Base-by-base conservation (phyloP, 2,113 vertebrate species). In the Calypte anna region DNA sequence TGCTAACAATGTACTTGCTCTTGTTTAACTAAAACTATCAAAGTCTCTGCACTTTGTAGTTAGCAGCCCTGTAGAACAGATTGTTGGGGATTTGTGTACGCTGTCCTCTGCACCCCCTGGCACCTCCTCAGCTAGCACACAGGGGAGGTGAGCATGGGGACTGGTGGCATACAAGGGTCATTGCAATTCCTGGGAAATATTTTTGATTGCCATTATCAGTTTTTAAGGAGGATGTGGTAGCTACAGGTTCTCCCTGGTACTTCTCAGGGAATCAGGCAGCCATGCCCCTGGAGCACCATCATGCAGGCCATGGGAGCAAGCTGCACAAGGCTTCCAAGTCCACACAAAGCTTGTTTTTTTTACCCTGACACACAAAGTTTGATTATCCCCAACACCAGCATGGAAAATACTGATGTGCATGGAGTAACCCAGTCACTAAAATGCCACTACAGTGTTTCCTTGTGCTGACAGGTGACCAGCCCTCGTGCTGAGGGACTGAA, bases 401-500 rank as follows among this genome's bases (percentile, higher is more conserved):
- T 2, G 7, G 40, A 12, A 33, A 33, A 40, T 14, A 17, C 19
- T 7, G 19, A 54, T 0, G 3, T 6, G 38, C 23, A 30, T 4
- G 1, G n/a, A 30, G 14, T 14, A 24, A 54, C 28, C 23, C 46
- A 3, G 55, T 13, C 19, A 7, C n/a, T 21, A 9, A 28, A 28
- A 24, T 3, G 31, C 23, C 38, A 46, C 38, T 23, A 12, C 68
- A 23, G 61, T 18, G 27, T 25, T 19, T 44, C 44, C 77, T 7
- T 7, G 21, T 23, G 48, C 48, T 50, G 21, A 21, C 1, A 2
- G 27, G n/a, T n/a, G 50, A 15, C 13, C 5, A 14, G n/a, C 38
- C 31, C 3, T 2, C 0, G 44, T 4, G 24, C 63, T 2, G 12
- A n/a, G n/a, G 50, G 43, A 21, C 1, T 20, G 30, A 8, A 6